Evolutionary conservation across 1,140 invertebrate genomes (phyloP), one percentile per base, ranked within the genome.

Genomic region (Drosophila ohnishii): DNA sequence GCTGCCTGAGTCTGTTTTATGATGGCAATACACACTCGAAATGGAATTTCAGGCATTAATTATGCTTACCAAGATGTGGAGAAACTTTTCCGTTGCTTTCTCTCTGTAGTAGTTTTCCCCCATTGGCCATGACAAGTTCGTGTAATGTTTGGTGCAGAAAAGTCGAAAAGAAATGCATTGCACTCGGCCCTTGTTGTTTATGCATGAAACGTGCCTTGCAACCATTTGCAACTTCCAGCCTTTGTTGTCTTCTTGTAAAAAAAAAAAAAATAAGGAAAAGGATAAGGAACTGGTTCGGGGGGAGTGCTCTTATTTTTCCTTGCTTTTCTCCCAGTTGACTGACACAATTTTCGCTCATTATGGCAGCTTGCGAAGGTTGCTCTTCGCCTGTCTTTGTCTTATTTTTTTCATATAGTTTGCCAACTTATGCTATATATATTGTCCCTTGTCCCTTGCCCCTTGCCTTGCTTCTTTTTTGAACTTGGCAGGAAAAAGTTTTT

Each of bases 301-400:
- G 56, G 19, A 47, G 32, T 16, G 22, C 62, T 22, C 53, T n/a
- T 28, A 34, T 22, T 40, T 48, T 32, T 14, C 22, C 45, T 14
- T 5, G 16, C 34, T 32, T 28, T 67, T 63, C 47, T 44, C 59
- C 44, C 55, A 67, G 67, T 64, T 76, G 64, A 59, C 63, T 77
- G 74, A 77, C 74, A 77, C 74, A 77, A 77, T 75, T 80, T 71
- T 51, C 51, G 66, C 67, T 81, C 58, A 77, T 77, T 80, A 74
- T 50, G 67, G 25, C 34, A 44, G 40, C 61, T 71, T 71, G 47
- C 19, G 45, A 67, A 69, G 73, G 50, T 61, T 76, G 61, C 62
- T 62, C 58, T 32, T 56, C 14, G 28, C 34, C 39, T 11, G 5
- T 22, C 8, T 39, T 76, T 66, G 63, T 67, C 53, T 59, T 66